Evolutionary conservation across 1,140 invertebrate genomes (phyloP).

Genomic region (Dendrolimus kikuchii): DNA sequence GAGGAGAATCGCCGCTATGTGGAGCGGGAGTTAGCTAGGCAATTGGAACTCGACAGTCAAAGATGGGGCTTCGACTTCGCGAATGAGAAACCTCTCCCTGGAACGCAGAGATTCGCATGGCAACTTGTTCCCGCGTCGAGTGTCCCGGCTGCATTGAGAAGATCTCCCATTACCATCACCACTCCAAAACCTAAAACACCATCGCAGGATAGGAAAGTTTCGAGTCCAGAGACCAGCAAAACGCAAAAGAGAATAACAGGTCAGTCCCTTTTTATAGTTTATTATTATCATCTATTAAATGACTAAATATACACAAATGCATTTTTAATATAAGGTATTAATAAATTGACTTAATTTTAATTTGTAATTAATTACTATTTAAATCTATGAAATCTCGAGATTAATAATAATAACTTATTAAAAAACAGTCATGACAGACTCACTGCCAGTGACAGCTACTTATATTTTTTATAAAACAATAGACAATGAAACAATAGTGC

Average conservation of each 20-base stretch:
- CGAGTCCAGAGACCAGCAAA: conserved; percentile 56
- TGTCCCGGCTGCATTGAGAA: conserved; percentile 49
- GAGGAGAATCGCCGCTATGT: conserved; percentile 60
- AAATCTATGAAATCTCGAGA: too few relatives aligned
- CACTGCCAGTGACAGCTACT: too few relatives aligned
- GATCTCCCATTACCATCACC: conserved; percentile 51
- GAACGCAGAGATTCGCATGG: conserved; percentile 62
- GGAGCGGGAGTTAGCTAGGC: conserved; percentile 53
- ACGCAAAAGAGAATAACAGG: conserved; percentile 69
- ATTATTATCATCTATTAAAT: background rate
- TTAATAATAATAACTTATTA: too few relatives aligned
- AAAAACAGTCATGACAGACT: too few relatives aligned
- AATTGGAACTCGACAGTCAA: conserved; percentile 56
- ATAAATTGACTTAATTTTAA: too few relatives aligned
- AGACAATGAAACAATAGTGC: too few relatives aligned
- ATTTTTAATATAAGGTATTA: too few relatives aligned
- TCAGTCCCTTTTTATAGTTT: conserved; percentile 26
- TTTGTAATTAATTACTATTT: too few relatives aligned
- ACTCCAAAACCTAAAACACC: conserved; percentile 36
- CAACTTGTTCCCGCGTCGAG: conserved; percentile 52
- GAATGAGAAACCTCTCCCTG: conserved; percentile 55
- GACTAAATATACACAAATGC: too few relatives aligned
- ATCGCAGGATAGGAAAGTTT: conserved; percentile 45
- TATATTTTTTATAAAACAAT: too few relatives aligned
- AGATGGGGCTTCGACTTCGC: conserved; percentile 68